These are phyloP conservation scores for Nothobranchius kuhntae DNA, from an alignment of 2,113 vertebrate species.

Conservation along the genomic window DNA sequence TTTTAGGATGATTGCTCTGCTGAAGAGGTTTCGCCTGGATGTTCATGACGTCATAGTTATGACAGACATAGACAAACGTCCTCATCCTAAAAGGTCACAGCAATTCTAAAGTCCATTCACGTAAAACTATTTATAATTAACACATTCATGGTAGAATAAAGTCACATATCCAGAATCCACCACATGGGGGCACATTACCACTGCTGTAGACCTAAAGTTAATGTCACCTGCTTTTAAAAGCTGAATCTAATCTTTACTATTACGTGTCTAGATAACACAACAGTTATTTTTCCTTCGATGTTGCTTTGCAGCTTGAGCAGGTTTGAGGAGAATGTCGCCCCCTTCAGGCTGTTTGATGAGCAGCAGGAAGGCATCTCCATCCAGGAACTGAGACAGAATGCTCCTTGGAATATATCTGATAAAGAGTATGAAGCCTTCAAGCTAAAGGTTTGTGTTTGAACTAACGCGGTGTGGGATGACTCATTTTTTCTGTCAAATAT, in stretches of 20 bases:
- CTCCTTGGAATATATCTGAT: constrained; percentile 70
- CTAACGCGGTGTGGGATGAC: background rate
- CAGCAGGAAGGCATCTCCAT: constrained; percentile 46
- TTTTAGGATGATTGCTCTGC: constrained; percentile 73
- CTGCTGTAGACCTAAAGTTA: too few relatives aligned
- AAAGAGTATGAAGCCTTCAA: constrained; percentile 73
- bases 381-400: constrained; percentile 41
- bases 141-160: too few relatives aligned
- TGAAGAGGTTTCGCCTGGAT: constrained; percentile 77
- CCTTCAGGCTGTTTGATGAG: constrained; percentile 69
- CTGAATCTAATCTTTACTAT: too few relatives aligned
- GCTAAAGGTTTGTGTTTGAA: constrained; percentile 65
- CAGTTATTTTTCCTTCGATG: background rate
- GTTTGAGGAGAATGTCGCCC: constrained; percentile 76
- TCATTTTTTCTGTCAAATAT: background rate
- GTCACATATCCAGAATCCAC: too few relatives aligned
- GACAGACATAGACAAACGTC: constrained; percentile 75
- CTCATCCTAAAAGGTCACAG: constrained; percentile 59
- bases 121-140: too few relatives aligned
- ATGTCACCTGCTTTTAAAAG: too few relatives aligned
- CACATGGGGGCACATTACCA: too few relatives aligned
- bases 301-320: constrained; percentile 57
- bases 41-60: constrained; percentile 77
- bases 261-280: too few relatives aligned
- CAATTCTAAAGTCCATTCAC: background rate